Conservation (phyloP, 1,140 invertebrate species). For the Tribolium madens region DNA sequence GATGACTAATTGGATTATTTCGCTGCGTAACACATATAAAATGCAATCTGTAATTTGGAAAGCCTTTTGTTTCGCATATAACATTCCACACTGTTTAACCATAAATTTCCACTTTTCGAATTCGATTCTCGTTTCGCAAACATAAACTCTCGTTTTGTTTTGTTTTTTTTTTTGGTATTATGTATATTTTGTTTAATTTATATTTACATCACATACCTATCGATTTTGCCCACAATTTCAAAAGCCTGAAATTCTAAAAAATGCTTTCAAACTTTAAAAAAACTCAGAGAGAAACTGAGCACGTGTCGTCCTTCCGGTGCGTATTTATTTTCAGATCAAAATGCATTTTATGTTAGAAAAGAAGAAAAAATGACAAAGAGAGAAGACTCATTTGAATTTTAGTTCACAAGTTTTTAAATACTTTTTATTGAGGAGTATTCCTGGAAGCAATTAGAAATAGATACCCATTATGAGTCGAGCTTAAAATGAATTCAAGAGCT, state of each 20-base stretch:
- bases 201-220: conserved; percentile 5
- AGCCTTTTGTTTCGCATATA: conserved; percentile 48
- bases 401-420: conserved; percentile 30
- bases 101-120: conserved; percentile 39
- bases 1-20: conserved; percentile 53
- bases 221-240: background rate
- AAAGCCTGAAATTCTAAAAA: conserved; percentile 1
- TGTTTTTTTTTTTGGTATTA: conserved; percentile 11
- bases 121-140: conserved; percentile 26
- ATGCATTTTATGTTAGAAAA: conserved; percentile 8
- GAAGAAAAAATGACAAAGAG: background rate
- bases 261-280: conserved; percentile 2
- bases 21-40: conserved; percentile 50
- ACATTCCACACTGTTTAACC: conserved; percentile 42
- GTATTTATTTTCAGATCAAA: background rate
- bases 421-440: conserved; percentile 11
- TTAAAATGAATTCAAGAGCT: background rate
- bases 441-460: background rate
- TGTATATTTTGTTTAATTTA: conserved; percentile 37
- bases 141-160: conserved; percentile 16
- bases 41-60: conserved; percentile 51
- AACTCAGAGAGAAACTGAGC: background rate
- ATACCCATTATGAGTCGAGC: background rate
- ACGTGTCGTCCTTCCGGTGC: conserved; percentile 21
- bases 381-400: conserved; percentile 3